Evolutionary conservation across 2,888 invertebrate genomes (phyloP), one percentile per base, ranked within the genome.

Genomic region (Cremastinae sp.): DNA sequence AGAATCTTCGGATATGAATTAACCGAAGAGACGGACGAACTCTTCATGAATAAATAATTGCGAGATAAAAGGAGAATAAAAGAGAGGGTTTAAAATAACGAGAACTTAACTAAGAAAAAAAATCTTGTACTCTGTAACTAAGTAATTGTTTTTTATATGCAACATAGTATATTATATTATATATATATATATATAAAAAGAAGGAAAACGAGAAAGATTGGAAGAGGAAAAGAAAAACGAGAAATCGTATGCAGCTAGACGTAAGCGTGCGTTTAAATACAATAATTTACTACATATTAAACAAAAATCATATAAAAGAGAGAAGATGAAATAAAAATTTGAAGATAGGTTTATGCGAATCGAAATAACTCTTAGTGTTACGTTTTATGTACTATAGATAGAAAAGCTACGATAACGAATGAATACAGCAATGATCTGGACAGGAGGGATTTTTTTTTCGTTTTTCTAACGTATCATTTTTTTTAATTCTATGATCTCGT

Each of bases 131-230:
- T 86, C 87, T 88, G 88, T 74, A 65, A 84, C 81, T 88, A 88
- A 87, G 87, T 87, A 86, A 88, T 87, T 87, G 88, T 88, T 88
- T 88, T 86, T 88, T 88, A 88, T 85, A 88, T 87, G 87, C 87
- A 84, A 87, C 82, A 87, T 87, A 88, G 86, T 86, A 86, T 88
- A 88, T 88, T 84, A 85, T 84, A 86, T 86, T 86, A 86, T 84
- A 84, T 79, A 87, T 85, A n/a, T n/a, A n/a, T n/a, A n/a, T n/a
- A n/a, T n/a, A n/a, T 83, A 84, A 80, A 80, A 80, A 81, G 81
- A 79, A 74, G 81, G 79, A 59, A 73, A 78, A 65, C 2, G 38
- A n/a, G 18, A 28, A 49, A 51, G 34, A 34, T 18, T 56, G 18
- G 38, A 45, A 58, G 38, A 54, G 22, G 36, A 56, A 74, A 45